Conservation (phyloP, 2,888 invertebrate species). For the Lydus trimaculatus region DNA sequence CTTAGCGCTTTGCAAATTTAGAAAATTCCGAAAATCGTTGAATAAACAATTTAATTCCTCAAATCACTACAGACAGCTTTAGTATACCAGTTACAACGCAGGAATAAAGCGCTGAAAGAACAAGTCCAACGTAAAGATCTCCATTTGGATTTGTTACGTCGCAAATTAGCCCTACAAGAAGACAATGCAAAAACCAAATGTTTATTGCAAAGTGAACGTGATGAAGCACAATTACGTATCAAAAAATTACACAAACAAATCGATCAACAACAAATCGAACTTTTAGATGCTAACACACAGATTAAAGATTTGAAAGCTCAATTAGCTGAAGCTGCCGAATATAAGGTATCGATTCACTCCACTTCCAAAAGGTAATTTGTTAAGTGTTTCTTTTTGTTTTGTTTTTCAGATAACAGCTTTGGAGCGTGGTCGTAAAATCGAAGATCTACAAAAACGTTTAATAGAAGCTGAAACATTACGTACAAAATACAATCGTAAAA, state of each 20-base stretch:
- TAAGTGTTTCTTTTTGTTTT: neutral
- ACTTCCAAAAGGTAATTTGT: neutral
- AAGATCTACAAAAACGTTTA: conserved; percentile 81
- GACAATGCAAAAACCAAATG: conserved; percentile 72
- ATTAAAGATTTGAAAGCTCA: conserved; percentile 86
- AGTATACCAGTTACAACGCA: conserved; percentile 89
- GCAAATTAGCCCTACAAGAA: conserved; percentile 87
- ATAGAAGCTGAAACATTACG: conserved; percentile 83
- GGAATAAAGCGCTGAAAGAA: conserved; percentile 85
- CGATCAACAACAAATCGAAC: conserved; percentile 80
- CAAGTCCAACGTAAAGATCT: conserved; percentile 91
- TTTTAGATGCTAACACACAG: conserved; percentile 82
- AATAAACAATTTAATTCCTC: neutral
- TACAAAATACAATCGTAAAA: conserved; percentile 76
- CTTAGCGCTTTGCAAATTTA: too few species aligned
- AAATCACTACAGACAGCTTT: conserved; percentile 80
- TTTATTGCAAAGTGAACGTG: conserved; percentile 71
- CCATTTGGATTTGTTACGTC: conserved; percentile 86
- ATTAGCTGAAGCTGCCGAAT: conserved; percentile 84
- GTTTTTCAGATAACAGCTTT: conserved; percentile 76
- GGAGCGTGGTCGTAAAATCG: conserved; percentile 83
- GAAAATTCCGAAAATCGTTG: neutral
- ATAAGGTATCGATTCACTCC: conserved; percentile 69
- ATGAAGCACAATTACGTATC: conserved; percentile 72
- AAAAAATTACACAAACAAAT: conserved; percentile 85